These are phyloP conservation scores for Globodera ellingtonae DNA, from an alignment of 1,140 invertebrate genomes.

Conservation along the genomic window DNA sequence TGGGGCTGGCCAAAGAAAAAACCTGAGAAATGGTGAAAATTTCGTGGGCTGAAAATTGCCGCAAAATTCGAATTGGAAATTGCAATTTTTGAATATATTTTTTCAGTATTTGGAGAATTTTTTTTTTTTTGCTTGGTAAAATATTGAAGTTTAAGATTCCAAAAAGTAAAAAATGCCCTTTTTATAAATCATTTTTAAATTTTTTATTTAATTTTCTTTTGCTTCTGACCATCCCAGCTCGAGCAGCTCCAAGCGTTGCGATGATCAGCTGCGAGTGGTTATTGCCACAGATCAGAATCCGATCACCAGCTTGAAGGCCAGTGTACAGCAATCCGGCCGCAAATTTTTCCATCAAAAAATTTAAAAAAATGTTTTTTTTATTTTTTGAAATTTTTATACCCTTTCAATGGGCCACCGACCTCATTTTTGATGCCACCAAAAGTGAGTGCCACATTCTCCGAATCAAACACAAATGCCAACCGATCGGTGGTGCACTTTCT, in stretches of 20 bases:
- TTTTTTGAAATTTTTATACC: constrained; percentile 19
- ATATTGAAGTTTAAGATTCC: background rate
- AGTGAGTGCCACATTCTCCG: constrained; percentile 54
- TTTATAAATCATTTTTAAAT: too few species aligned
- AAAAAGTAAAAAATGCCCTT: too few species aligned
- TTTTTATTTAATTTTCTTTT: too few species aligned
- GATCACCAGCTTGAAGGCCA: constrained; percentile 51
- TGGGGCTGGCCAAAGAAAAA: constrained; percentile 59
- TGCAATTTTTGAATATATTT: background rate
- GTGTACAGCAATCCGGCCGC: constrained; percentile 57
- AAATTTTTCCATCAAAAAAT: constrained; percentile 55
- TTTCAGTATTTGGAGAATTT: background rate
- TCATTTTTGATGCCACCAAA: constrained; percentile 49
- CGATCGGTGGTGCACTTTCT: constrained; percentile 43
- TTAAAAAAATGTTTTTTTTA: constrained; percentile 33
- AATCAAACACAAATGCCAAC: constrained; percentile 59
- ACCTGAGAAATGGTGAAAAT: background rate
- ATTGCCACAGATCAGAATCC: constrained; percentile 57
- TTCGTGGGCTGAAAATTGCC: background rate
- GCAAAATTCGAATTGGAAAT: background rate
- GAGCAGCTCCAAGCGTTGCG: constrained; percentile 50
- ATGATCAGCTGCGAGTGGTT: constrained; percentile 56
- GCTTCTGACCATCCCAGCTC: constrained; percentile 49
- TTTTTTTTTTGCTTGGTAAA: background rate
- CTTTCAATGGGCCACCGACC: constrained; percentile 17